These are phyloP conservation scores for Eumerus sabulonum DNA, from an alignment of 2,888 invertebrate genomes.

Conservation along the genomic window DNA sequence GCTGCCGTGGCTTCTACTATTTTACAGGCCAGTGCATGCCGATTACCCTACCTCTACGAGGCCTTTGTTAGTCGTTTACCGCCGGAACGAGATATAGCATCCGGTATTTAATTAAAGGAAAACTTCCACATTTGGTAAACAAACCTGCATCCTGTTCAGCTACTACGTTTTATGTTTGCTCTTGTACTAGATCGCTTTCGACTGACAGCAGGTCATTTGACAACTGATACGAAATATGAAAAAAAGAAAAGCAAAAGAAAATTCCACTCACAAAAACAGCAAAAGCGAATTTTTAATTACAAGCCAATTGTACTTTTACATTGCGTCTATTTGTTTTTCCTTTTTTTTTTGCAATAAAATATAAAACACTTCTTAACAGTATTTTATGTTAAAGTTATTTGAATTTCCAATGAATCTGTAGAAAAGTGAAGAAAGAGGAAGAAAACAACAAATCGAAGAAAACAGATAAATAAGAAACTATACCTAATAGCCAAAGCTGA, in stretches of 20 bases:
- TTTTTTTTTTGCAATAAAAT: not conserved
- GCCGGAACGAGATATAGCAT: too few species aligned
- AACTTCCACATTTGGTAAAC: too few species aligned
- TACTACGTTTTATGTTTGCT: too few species aligned
- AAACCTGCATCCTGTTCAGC: too few species aligned
- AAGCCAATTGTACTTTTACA: slow-evolving; percentile 37
- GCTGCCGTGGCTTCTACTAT: too few species aligned
- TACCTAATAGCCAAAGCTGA: slow-evolving; percentile 22
- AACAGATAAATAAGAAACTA: slow-evolving; percentile 6
- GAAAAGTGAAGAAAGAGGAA: slow-evolving; percentile 14
- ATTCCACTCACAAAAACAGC: slow-evolving; percentile 64
- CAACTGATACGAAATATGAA: slow-evolving; percentile 45
- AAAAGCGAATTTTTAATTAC: slow-evolving; percentile 53
- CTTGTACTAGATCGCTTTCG: slow-evolving; percentile 33
- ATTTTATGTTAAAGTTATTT: slow-evolving; percentile 15
- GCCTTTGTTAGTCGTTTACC: too few species aligned
- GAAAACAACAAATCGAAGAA: slow-evolving; percentile 13
- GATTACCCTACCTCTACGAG: too few species aligned
- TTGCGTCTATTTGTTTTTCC: slow-evolving; percentile 45
- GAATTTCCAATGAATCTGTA: slow-evolving; percentile 47
- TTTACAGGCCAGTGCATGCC: too few species aligned
- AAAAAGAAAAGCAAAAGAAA: slow-evolving; percentile 46
- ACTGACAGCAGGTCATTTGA: slow-evolving; percentile 44
- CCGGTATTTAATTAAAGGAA: too few species aligned
- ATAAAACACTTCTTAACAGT: not conserved